These are phyloP conservation scores for Bungarus multicinctus DNA, from an alignment of 2,113 vertebrate species.

Conservation along the genomic window DNA sequence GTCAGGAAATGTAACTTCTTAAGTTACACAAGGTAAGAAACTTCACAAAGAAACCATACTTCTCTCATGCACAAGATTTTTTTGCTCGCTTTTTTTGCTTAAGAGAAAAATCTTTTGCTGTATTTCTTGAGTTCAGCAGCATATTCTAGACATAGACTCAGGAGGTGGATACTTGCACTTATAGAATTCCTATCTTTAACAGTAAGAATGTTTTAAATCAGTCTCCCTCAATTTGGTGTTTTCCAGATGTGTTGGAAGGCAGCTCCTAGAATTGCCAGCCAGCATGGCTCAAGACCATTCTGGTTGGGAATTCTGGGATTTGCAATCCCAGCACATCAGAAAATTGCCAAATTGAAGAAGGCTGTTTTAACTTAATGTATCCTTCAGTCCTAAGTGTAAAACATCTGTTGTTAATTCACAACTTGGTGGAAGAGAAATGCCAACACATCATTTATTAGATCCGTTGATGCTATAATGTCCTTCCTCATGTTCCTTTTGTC, in stretches of 20 bases:
- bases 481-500: conserved; percentile 66
- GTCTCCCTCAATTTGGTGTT: not conserved
- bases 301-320: not conserved
- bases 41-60: not conserved
- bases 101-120: not conserved
- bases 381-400: conserved; percentile 74
- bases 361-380: conserved; percentile 80
- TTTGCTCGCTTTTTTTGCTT: not conserved
- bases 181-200: conserved; percentile 72
- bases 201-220: conserved; percentile 52
- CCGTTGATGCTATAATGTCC: conserved; percentile 72
- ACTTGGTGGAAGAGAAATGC: conserved; percentile 74
- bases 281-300: not conserved
- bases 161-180: conserved; percentile 52
- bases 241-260: not conserved
- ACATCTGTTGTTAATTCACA: conserved; percentile 80
- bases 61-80: not conserved
- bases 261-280: not conserved
- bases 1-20: not conserved
- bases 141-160: conserved; percentile 49
- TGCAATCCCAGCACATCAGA: not conserved
- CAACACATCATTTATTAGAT: conserved; percentile 78
- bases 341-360: not conserved
- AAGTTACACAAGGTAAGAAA: too few species aligned
- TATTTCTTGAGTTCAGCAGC: conserved; percentile 35